Evolutionary conservation across 2,888 invertebrate genomes (phyloP).

Genomic region (Clitarchus hookeri): DNA sequence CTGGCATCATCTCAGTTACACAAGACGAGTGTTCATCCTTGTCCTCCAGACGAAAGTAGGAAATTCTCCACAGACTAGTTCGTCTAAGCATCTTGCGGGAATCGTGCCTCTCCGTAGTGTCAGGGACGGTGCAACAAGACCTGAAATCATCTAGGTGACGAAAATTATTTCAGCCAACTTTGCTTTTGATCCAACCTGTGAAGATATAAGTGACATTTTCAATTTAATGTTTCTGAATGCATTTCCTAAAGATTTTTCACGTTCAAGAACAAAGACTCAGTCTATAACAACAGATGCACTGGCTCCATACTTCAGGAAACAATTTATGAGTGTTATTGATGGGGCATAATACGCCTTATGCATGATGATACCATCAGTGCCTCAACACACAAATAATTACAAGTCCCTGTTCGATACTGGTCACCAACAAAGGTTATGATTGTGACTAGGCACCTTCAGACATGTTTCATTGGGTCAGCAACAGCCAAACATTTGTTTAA

Average conservation of each 20-base stretch:
- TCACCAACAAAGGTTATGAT: not conserved
- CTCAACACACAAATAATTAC: not conserved
- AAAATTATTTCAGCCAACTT: too few species aligned
- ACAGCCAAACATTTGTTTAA: not conserved
- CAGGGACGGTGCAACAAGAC: too few species aligned
- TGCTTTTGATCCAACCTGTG: too few species aligned
- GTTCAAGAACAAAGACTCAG: not conserved
- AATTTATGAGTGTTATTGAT: not conserved
- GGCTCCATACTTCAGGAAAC: slow-evolving; percentile 5
- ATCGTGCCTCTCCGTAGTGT: too few species aligned
- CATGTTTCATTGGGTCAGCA: not conserved
- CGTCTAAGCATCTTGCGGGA: too few species aligned
- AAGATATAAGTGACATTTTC: not conserved
- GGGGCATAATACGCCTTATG: not conserved
- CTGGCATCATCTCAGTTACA: too few species aligned
- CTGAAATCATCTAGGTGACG: too few species aligned
- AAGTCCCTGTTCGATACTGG: not conserved
- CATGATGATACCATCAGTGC: not conserved
- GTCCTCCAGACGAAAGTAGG: too few species aligned
- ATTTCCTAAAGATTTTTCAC: not conserved
- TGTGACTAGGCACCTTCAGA: slow-evolving; percentile 2
- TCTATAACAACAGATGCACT: not conserved
- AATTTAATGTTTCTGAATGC: slow-evolving; percentile 5
- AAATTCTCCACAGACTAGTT: too few species aligned
- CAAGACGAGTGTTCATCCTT: too few species aligned